Evolutionary conservation across 2,113 vertebrate species (phyloP).

Genomic region (Colossoma macropomum): DNA sequence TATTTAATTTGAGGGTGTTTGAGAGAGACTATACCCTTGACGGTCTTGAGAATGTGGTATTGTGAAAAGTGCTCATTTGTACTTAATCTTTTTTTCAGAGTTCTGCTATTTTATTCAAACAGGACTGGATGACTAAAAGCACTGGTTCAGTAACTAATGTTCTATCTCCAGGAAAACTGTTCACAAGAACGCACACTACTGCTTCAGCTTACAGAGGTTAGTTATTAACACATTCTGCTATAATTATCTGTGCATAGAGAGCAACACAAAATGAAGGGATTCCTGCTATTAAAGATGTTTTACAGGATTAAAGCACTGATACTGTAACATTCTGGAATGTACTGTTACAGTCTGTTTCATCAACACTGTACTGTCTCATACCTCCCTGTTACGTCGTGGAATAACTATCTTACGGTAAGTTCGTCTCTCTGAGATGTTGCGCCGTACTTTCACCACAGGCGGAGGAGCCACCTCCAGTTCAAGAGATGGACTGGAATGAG

Average conservation of each 20-base stretch:
- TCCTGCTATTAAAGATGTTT: not conserved
- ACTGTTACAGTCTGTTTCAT: not conserved
- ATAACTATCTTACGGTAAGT: conserved; percentile 85
- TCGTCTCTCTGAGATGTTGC: conserved; percentile 90
- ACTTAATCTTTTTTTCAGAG: too few relatives aligned
- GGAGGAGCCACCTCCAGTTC: conserved; percentile 75
- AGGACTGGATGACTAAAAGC: not conserved
- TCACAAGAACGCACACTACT: not conserved
- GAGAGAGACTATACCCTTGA: not conserved
- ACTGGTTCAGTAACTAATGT: not conserved
- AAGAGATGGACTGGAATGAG: conserved; percentile 88
- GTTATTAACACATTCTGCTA: not conserved
- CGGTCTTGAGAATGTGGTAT: not conserved
- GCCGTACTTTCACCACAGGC: conserved; percentile 80
- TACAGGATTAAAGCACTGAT: too few relatives aligned
- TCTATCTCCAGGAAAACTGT: not conserved
- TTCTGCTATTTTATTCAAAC: too few relatives aligned
- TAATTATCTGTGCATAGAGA: not conserved
- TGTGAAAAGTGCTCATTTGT: not conserved
- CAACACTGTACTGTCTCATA: conserved; percentile 62
- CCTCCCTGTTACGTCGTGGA: conserved; percentile 80
- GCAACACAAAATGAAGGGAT: not conserved
- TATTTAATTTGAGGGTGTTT: not conserved
- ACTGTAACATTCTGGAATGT: not conserved
- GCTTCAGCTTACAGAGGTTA: not conserved